Evolutionary conservation across 2,888 invertebrate genomes (phyloP).

Genomic region (Bembecia ichneumoniformis): DNA sequence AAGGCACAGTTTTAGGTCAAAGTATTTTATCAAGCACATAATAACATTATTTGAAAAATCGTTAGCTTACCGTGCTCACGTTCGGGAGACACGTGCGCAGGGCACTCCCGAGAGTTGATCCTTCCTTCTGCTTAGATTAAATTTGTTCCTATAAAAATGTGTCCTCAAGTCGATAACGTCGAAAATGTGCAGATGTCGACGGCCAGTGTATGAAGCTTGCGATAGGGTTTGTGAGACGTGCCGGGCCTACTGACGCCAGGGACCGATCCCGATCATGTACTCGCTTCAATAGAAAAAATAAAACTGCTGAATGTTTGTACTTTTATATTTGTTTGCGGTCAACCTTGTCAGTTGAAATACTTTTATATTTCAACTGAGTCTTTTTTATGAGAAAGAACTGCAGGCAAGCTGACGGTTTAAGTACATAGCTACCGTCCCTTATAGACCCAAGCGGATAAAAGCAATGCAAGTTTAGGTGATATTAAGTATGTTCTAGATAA

Average conservation of each 20-base stretch:
- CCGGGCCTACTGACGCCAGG: constrained; percentile 40
- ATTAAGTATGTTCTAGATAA: no score
- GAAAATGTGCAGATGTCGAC: constrained; percentile 64
- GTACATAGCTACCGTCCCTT: no score
- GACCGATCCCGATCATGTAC: constrained; percentile 16
- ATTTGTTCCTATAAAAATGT: constrained; percentile 66
- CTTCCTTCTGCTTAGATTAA: constrained; percentile 64
- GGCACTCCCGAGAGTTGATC: constrained; percentile 62
- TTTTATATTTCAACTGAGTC: no score
- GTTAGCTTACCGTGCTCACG: constrained; percentile 49
- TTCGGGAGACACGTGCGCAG: constrained; percentile 47
- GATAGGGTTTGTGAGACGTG: constrained; percentile 54
- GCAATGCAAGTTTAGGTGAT: no score
- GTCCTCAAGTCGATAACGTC: constrained; percentile 57
- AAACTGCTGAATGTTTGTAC: constrained; percentile 25
- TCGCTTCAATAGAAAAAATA: constrained; percentile 24
- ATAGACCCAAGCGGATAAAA: no score
- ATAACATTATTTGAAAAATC: constrained; percentile 55
- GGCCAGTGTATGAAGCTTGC: constrained; percentile 54
- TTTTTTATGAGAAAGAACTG: no score
- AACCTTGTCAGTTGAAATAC: no score
- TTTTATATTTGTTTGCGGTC: no score
- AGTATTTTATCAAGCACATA: constrained; percentile 51
- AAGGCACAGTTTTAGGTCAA: constrained; percentile 40
- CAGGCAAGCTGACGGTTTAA: no score